Conservation (phyloP, 2,113 vertebrate species). For the Malurus elegans region DNA sequence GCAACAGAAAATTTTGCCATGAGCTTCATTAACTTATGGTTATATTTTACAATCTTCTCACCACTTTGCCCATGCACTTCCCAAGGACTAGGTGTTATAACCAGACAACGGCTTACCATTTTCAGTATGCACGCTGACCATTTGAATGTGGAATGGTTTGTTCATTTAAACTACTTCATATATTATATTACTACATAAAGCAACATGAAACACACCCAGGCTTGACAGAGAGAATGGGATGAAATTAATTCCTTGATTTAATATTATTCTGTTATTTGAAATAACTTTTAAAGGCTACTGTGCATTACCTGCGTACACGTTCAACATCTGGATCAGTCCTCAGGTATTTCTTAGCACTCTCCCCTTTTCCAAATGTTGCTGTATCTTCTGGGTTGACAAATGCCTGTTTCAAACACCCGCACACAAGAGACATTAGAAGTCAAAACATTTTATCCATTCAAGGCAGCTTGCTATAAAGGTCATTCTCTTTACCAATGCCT, state of each 20-base stretch:
- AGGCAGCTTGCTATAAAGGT: neutral
- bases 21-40: neutral
- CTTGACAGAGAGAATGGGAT: neutral
- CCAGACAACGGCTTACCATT: neutral
- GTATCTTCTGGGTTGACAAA: conserved; percentile 83
- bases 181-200: neutral
- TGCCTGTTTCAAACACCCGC: conserved; percentile 64
- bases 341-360: conserved; percentile 74
- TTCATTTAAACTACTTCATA: neutral
- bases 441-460: neutral
- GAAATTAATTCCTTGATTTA: neutral
- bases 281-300: neutral
- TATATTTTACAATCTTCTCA: neutral
- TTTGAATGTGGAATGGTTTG: neutral
- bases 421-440: neutral
- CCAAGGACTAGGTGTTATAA: neutral
- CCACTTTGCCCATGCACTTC: neutral
- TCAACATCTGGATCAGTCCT: conserved; percentile 79
- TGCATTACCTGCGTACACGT: conserved; percentile 78
- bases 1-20: neutral
- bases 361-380: conserved; percentile 24
- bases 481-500: neutral
- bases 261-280: neutral
- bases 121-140: neutral
- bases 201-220: neutral